Conservation (phyloP, 2,797 vertebrate genomes). For the Pseudochromis fuscus region DNA sequence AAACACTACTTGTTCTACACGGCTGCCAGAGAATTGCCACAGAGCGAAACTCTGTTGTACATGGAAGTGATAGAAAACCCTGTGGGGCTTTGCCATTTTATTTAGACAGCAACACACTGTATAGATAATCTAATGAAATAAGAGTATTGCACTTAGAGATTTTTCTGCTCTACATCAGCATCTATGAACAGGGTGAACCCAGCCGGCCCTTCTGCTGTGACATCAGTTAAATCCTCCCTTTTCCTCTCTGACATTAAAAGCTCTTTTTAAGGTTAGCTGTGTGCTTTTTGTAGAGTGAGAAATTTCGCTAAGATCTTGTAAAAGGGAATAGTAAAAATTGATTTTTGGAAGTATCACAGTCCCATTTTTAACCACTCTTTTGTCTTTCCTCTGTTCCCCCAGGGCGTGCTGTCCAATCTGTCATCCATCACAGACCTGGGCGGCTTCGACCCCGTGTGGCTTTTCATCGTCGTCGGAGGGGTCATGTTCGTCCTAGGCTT, state of each 20-base stretch:
- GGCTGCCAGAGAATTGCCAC: constrained; percentile 14
- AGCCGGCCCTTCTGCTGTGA: constrained; percentile 8
- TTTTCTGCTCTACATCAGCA: neutral
- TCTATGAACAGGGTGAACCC: constrained; percentile 15
- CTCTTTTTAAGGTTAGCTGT: constrained; percentile 29
- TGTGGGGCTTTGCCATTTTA: neutral
- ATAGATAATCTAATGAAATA: constrained; percentile 29
- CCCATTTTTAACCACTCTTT: constrained; percentile 42
- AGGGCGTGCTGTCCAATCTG: constrained; percentile 94
- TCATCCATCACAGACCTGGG: constrained; percentile 93
- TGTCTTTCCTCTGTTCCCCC: constrained; percentile 39
- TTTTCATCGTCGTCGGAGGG: constrained; percentile 93
- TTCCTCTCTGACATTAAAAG: constrained; percentile 37
- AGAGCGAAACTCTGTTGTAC: constrained; percentile 20
- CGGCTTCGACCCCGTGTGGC: constrained; percentile 94
- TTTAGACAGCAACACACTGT: constrained; percentile 16
- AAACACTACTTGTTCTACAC: constrained; percentile 15
- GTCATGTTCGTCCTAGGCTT: constrained; percentile 95
- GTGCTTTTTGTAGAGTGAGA: constrained; percentile 19
- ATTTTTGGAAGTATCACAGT: constrained; percentile 26
- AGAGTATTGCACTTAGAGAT: constrained; percentile 5
- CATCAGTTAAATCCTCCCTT: constrained; percentile 19
- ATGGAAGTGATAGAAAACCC: constrained; percentile 14
- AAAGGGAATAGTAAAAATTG: constrained; percentile 10
- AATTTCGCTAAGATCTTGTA: constrained; percentile 12